Evolutionary conservation across 1,140 invertebrate genomes (phyloP).

Genomic region (Agraylea sexmaculata): DNA sequence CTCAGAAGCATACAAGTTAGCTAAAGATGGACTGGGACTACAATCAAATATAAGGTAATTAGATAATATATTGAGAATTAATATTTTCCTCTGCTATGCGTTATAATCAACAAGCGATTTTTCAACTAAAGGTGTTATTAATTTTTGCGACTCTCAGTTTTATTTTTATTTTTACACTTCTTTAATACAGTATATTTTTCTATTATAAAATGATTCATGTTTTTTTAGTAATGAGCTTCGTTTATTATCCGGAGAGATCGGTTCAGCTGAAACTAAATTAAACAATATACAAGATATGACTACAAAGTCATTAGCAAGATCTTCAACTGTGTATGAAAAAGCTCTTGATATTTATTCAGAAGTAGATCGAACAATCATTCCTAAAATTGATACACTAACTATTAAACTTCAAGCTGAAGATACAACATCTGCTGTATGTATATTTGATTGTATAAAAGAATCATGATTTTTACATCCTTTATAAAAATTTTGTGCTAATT

Average conservation of each 20-base stretch:
- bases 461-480: constrained; percentile 3
- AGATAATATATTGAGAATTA: constrained; percentile 11
- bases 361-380: constrained; percentile 61
- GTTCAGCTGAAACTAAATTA: constrained; percentile 50
- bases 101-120: constrained; percentile 11
- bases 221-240: constrained; percentile 50
- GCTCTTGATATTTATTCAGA: constrained; percentile 66
- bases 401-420: constrained; percentile 53
- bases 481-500: constrained; percentile 1
- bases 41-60: constrained; percentile 67
- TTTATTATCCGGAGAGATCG: constrained; percentile 43
- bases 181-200: constrained; percentile 6
- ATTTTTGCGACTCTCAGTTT: too few relatives aligned
- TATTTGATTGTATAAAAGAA: constrained; percentile 1
- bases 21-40: constrained; percentile 66
- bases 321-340: constrained; percentile 64
- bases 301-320: constrained; percentile 55
- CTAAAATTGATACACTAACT: constrained; percentile 56
- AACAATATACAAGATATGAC: constrained; percentile 56
- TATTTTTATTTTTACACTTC: constrained; percentile 14
- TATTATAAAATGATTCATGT: constrained; percentile 9
- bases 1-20: constrained; percentile 63
- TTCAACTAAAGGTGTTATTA: constrained; percentile 9
- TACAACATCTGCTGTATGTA: constrained; percentile 46
- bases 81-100: background rate